Evolutionary conservation across 2,797 vertebrate species (phyloP).

Genomic region (Buceros bicornis): DNA sequence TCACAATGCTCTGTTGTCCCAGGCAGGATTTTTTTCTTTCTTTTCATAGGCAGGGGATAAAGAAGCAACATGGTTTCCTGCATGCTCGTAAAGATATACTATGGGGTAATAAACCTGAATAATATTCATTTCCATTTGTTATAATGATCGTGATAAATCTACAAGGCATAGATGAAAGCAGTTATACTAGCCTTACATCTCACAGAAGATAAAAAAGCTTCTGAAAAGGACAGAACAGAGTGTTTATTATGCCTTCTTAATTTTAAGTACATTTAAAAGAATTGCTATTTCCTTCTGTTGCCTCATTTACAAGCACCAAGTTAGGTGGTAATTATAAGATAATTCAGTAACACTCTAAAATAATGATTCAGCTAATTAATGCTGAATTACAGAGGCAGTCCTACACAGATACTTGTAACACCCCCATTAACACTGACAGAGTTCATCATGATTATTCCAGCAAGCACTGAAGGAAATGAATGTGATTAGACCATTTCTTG

Average conservation of each 20-base stretch:
- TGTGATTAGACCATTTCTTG: constrained; percentile 48
- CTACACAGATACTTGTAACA: constrained; percentile 72
- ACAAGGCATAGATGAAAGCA: constrained; percentile 58
- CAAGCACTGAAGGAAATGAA: constrained; percentile 41
- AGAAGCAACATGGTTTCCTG: constrained; percentile 60
- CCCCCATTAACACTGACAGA: constrained; percentile 71
- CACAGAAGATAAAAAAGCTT: constrained; percentile 37
- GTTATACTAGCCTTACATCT: constrained; percentile 49
- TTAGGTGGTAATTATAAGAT: constrained; percentile 77
- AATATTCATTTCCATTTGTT: constrained; percentile 64
- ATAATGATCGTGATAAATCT: constrained; percentile 71
- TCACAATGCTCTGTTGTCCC: constrained; percentile 54
- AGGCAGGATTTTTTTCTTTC: constrained; percentile 44
- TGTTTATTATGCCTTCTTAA: constrained; percentile 74
- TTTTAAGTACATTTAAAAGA: constrained; percentile 74
- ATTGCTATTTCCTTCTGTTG: constrained; percentile 70
- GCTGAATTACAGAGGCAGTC: constrained; percentile 75
- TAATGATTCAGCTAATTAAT: constrained; percentile 78
- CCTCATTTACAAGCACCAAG: constrained; percentile 70
- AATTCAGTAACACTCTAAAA: constrained; percentile 78
- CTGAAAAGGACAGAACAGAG: constrained; percentile 61
- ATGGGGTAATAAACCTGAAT: constrained; percentile 61
- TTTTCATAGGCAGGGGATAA: constrained; percentile 43
- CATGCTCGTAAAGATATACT: constrained; percentile 55
- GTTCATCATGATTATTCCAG: constrained; percentile 70